These are phyloP conservation scores for Volucella inflata DNA, from an alignment of 2,888 invertebrate genomes.

Conservation along the genomic window DNA sequence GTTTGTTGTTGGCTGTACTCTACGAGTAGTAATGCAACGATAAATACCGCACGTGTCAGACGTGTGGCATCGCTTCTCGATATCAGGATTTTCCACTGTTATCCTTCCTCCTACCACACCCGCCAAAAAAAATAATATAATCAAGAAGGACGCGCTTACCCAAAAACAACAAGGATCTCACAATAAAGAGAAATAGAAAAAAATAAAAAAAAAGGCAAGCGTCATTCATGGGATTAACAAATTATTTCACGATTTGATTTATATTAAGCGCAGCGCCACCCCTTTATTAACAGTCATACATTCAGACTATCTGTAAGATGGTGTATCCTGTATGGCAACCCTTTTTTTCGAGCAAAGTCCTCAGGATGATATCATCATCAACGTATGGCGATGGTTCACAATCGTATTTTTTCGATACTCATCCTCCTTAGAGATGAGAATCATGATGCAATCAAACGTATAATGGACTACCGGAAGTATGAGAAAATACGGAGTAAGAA, in stretches of 20 bases:
- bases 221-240: slow-evolving; percentile 72
- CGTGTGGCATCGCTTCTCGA: slow-evolving; percentile 70
- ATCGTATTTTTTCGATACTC: slow-evolving; percentile 6
- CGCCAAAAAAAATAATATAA: slow-evolving; percentile 60
- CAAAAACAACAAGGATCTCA: slow-evolving; percentile 34
- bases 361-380: slow-evolving; percentile 25
- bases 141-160: slow-evolving; percentile 51
- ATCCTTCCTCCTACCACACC: slow-evolving; percentile 52
- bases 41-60: slow-evolving; percentile 67
- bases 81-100: slow-evolving; percentile 48
- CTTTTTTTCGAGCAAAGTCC: slow-evolving; percentile 51
- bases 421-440: not conserved
- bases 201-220: slow-evolving; percentile 64
- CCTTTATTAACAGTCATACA: slow-evolving; percentile 12
- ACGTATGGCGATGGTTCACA: slow-evolving; percentile 3
- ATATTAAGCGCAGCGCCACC: slow-evolving; percentile 64
- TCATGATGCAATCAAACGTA: slow-evolving; percentile 65
- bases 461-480: slow-evolving; percentile 45
- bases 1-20: slow-evolving; percentile 46
- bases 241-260: slow-evolving; percentile 73
- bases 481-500: not conserved
- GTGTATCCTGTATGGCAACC: slow-evolving; percentile 43
- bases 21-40: slow-evolving; percentile 55
- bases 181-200: slow-evolving; percentile 3
- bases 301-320: not conserved